phyloP scores from a whole-genome alignment of 92 coral and sea anemone species.

The Porites cylindrica region DNA sequence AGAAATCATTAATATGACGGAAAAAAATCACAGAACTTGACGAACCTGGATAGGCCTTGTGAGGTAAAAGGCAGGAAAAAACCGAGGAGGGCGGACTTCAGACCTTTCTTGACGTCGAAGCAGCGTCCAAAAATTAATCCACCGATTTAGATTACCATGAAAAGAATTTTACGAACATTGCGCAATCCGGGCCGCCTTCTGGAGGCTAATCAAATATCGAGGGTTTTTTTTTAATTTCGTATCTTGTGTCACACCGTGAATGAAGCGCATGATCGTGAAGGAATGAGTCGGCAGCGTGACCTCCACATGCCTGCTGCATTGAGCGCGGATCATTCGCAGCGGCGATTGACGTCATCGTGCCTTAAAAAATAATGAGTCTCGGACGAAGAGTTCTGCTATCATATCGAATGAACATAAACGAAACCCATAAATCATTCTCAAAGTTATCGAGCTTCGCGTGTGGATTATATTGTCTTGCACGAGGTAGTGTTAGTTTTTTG shows the following conservation, averaged over 20 bases:
- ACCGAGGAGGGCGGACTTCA: slow-evolving; percentile 5
- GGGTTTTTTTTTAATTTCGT: slow-evolving; percentile 15
- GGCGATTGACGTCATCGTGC: slow-evolving; percentile 63
- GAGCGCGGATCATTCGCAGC: slow-evolving; percentile 72
- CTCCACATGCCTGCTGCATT: slow-evolving; percentile 42
- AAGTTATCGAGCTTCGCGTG: slow-evolving; percentile 10
- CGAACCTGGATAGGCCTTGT: slow-evolving; percentile 21
- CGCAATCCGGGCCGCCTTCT: slow-evolving; percentile 36
- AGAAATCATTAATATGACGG: not conserved
- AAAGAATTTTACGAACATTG: slow-evolving; percentile 42
- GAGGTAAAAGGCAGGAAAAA: not conserved
- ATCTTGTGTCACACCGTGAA: slow-evolving; percentile 33
- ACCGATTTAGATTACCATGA: slow-evolving; percentile 18
- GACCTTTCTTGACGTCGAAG: slow-evolving; percentile 3
- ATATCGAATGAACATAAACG: not conserved
- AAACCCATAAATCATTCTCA: slow-evolving; percentile 19
- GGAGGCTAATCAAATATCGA: slow-evolving; percentile 39
- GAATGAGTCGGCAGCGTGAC: slow-evolving; percentile 49
- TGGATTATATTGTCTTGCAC: not conserved
- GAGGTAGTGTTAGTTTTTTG: not conserved
- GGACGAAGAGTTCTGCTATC: not conserved
- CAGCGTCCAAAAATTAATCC: slow-evolving; percentile 24
- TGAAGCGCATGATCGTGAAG: slow-evolving; percentile 25
- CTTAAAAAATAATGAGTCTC: slow-evolving; percentile 9
- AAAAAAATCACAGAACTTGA: not conserved